phyloP scores from a whole-genome alignment of 2,888 invertebrate species.

The Dynastes maya region DNA sequence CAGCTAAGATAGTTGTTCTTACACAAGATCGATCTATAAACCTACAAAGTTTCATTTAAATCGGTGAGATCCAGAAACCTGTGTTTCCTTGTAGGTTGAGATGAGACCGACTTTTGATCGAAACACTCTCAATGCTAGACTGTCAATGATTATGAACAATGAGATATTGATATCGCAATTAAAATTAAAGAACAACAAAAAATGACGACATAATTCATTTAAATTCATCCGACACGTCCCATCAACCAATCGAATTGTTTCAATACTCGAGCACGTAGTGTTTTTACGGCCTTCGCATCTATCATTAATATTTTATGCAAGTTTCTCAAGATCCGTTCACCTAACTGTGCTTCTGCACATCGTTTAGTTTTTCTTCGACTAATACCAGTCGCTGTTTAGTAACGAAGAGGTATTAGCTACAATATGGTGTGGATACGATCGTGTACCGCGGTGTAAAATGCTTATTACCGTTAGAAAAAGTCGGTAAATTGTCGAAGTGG shows the following conservation, averaged over 20 bases:
- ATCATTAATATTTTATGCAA: conserved; percentile 34
- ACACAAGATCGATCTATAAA: too few relatives aligned
- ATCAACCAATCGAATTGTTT: conserved; percentile 38
- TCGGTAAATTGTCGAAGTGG: too few relatives aligned
- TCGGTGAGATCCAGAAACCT: too few relatives aligned
- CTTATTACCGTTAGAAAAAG: too few relatives aligned
- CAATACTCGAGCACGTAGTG: conserved; percentile 29
- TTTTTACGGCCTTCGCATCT: conserved; percentile 14
- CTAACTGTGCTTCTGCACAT: conserved; percentile 32
- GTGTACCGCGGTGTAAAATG: too few relatives aligned
- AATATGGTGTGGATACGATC: background rate
- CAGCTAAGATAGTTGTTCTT: too few relatives aligned
- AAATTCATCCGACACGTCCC: conserved; percentile 22
- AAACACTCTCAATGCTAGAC: background rate
- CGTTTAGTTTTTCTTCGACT: background rate
- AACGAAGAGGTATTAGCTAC: background rate
- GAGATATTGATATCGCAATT: background rate
- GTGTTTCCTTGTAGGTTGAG: too few relatives aligned
- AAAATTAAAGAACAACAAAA: background rate
- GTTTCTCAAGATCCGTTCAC: conserved; percentile 41
- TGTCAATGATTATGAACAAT: background rate
- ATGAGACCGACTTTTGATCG: too few relatives aligned
- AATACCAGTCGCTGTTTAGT: background rate
- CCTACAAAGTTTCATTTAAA: too few relatives aligned
- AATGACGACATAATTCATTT: conserved; percentile 19